Evolutionary conservation across 2,113 vertebrate genomes (phyloP), one percentile per base, ranked within the genome.

Genomic region (Bagarius yarrelli): DNA sequence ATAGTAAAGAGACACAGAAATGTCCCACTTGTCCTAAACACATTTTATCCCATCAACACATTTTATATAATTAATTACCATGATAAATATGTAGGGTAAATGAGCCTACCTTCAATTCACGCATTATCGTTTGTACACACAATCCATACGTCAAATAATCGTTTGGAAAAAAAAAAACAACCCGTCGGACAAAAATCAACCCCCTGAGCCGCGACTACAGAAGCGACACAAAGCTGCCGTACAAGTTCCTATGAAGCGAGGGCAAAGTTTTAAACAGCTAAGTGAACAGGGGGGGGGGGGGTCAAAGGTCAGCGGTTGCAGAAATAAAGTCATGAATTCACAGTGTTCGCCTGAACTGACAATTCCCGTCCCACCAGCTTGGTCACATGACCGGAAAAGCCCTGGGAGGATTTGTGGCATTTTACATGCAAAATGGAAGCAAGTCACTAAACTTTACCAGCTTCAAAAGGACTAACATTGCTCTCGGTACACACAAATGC

Each of bases 381-480:
- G 50, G 77, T 82, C 87, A 86, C 52, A 77, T 88, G 87, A 85
- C 63, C 52, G 32, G 12, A 79, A 47, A 83, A 79, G 64, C 76
- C 72, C 80, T 81, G 66, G 76, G 76, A 76, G 83, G 84, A 85
- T 76, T 73, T 82, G 71, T 70, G 78, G 59, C 56, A 66, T 86
- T 84, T 81, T 73, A 78, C 12, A 50, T 69, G 25, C 57, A 64
- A 23, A 83, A 76, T 21, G 67, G 36, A 12, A 34, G 25, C 64
- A 81, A 79, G 64, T 79, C 71, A 72, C 21, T 61, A 74, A 70
- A 63, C 11, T 40, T 40, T 40, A 83, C 74, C 47, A 63, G 66
- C 57, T 61, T 57, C n/a, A 13, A 36, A 6, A 4, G 6, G 21
- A 1, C 21, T 5, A 16, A 47, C n/a, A 12, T n/a, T 47, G 66